phyloP scores from a whole-genome alignment of 2,113 vertebrate genomes.

The Epinephelus lanceolatus region DNA sequence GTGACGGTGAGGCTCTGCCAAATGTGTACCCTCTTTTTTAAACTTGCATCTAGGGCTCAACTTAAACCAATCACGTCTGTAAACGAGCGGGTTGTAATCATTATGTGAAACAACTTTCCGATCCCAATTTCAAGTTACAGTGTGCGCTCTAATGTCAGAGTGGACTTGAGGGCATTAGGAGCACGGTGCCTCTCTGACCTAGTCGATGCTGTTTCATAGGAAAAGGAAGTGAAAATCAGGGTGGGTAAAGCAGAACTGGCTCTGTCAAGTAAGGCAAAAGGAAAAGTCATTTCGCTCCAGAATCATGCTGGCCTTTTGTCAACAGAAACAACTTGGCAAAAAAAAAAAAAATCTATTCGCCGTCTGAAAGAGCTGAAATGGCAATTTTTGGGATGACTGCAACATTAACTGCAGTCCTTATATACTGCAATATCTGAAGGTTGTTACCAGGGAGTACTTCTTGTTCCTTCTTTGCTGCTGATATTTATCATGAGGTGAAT shows the following conservation, averaged over 20 bases:
- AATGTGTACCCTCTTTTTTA: constrained; percentile 7
- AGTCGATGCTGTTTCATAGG: constrained; percentile 19
- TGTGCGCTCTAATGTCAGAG: not conserved
- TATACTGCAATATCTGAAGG: not conserved
- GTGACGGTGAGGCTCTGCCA: not conserved
- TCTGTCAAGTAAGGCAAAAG: constrained; percentile 32
- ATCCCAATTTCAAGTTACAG: not conserved
- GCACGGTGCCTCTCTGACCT: constrained; percentile 15
- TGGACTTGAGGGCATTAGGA: not conserved
- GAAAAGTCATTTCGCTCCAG: constrained; percentile 20
- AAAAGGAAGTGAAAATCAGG: constrained; percentile 65
- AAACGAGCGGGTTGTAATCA: not conserved
- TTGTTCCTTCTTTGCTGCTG: not conserved
- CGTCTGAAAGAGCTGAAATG: constrained; percentile 4
- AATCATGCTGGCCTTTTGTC: not conserved
- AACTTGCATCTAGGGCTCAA: constrained; percentile 2
- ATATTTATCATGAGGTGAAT: not conserved
- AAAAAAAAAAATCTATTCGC: not conserved
- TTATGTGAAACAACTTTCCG: not conserved
- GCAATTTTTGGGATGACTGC: not conserved
- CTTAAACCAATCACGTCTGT: not conserved
- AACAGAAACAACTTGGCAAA: not conserved
- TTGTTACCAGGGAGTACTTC: not conserved
- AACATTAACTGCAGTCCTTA: not conserved
- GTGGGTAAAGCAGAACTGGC: constrained; percentile 62